These are phyloP conservation scores for Agapornis canus DNA, from an alignment of 2,797 vertebrate genomes.

Conservation along the genomic window DNA sequence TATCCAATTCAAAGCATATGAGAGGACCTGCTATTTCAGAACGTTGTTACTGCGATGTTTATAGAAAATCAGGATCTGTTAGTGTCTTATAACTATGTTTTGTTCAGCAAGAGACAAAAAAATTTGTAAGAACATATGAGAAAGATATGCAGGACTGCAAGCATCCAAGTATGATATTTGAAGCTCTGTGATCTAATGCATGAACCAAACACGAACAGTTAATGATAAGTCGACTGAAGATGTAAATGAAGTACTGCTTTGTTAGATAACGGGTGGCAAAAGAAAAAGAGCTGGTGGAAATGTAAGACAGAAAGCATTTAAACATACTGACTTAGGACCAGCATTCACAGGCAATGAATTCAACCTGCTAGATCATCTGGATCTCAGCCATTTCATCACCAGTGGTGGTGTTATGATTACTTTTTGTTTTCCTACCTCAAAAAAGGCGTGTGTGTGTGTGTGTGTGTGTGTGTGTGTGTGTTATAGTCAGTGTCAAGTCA, in stretches of 20 bases:
- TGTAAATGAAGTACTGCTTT: neutral
- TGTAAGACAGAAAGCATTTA: neutral
- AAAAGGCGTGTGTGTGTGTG: neutral
- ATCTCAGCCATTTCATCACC: neutral
- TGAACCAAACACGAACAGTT: neutral
- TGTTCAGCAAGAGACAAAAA: neutral
- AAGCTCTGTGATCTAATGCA: neutral
- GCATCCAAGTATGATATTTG: neutral
- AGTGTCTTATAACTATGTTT: neutral
- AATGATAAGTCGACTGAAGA: neutral
- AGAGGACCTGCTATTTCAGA: neutral
- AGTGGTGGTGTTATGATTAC: neutral
- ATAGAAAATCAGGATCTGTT: neutral
- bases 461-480: neutral
- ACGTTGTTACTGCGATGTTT: neutral
- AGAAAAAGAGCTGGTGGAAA: neutral
- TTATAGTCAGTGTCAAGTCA: neutral
- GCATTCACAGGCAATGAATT: neutral
- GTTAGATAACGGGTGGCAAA: neutral
- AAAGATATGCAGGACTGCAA: neutral
- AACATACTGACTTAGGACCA: neutral
- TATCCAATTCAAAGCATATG: neutral
- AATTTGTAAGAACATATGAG: neutral
- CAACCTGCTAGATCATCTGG: neutral
- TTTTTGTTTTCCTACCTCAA: neutral